These are phyloP conservation scores for Drosophila nigrodunni DNA, from an alignment of 1,140 invertebrate species.

Conservation along the genomic window DNA sequence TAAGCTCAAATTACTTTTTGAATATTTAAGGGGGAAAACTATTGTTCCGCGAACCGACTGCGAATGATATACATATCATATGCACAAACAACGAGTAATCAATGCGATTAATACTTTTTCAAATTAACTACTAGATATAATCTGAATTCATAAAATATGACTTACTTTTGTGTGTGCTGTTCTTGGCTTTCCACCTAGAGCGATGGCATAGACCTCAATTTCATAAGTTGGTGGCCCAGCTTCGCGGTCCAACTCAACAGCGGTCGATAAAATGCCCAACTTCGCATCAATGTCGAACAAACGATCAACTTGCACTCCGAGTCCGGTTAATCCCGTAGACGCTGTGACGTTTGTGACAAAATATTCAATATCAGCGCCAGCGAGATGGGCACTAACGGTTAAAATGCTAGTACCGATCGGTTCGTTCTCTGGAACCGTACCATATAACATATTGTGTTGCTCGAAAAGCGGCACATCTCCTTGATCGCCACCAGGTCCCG, in stretches of 20 bases:
- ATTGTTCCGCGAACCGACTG: no score
- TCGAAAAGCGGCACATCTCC: conserved; percentile 87
- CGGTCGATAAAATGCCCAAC: conserved; percentile 94
- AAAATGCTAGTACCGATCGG: conserved; percentile 92
- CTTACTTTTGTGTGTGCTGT: conserved; percentile 93
- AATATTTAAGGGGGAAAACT: no score
- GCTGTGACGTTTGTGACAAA: conserved; percentile 96
- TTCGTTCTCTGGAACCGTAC: conserved; percentile 95
- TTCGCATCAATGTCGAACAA: conserved; percentile 95
- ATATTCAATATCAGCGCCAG: conserved; percentile 91
- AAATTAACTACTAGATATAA: no score
- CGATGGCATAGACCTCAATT: conserved; percentile 93
- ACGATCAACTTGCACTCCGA: conserved; percentile 88
- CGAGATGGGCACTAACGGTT: conserved; percentile 89
- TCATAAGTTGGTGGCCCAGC: conserved; percentile 91
- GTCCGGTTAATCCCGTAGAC: conserved; percentile 80
- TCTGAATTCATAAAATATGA: conserved; percentile 8
- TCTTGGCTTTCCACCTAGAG: conserved; percentile 87
- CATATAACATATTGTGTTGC: conserved; percentile 87
- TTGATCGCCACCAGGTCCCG: conserved; percentile 68
- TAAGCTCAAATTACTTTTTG: no score
- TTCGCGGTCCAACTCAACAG: conserved; percentile 93
- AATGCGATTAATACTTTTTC: background rate
- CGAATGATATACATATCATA: background rate
- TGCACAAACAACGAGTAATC: no score